Percentiles rank a stretch among this genome's conserved stretches.
phyloP scores from a whole-genome alignment of 2,113 vertebrate genomes.

The Ameiurus melas region DNA sequence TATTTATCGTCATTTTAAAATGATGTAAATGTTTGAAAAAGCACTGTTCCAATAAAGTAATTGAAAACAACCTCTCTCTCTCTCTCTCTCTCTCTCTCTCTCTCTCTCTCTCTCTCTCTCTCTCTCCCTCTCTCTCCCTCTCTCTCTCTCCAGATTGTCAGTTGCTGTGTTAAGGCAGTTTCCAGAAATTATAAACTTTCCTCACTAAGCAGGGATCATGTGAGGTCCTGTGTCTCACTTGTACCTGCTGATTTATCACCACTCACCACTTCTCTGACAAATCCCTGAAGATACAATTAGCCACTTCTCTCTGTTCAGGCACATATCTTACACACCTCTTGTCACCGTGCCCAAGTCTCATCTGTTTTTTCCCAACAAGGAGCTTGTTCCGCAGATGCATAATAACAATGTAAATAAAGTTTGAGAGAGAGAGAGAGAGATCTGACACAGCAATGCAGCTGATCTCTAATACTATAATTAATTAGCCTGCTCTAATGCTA shows the following conservation, averaged over 20 bases:
- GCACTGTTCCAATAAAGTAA: no score
- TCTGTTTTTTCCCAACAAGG: slow-evolving; percentile 53
- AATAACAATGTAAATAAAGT: slow-evolving; percentile 51
- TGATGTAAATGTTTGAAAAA: no score
- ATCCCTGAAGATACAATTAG: slow-evolving; percentile 78
- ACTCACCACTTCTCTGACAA: slow-evolving; percentile 67
- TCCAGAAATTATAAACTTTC: slow-evolving; percentile 39
- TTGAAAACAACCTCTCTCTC: background rate
- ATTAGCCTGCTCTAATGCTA: background rate
- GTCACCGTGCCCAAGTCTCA: slow-evolving; percentile 55
- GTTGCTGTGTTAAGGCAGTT: slow-evolving; percentile 15
- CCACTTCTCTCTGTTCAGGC: slow-evolving; percentile 51
- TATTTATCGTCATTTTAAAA: no score
- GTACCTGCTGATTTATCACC: slow-evolving; percentile 68
- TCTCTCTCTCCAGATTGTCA: slow-evolving; percentile 12
- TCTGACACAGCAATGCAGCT: background rate
- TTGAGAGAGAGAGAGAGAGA: background rate
- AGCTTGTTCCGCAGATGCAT: slow-evolving; percentile 50
- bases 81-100: background rate
- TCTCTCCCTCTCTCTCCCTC: slow-evolving; percentile 9
- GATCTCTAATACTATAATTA: background rate
- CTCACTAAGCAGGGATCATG: slow-evolving; percentile 57
- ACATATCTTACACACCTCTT: slow-evolving; percentile 55
- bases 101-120: slow-evolving; percentile 9
- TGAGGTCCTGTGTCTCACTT: slow-evolving; percentile 55